Evolutionary conservation across 1,140 invertebrate genomes (phyloP), one percentile per base, ranked within the genome.

Genomic region (Drosophila triauraria): DNA sequence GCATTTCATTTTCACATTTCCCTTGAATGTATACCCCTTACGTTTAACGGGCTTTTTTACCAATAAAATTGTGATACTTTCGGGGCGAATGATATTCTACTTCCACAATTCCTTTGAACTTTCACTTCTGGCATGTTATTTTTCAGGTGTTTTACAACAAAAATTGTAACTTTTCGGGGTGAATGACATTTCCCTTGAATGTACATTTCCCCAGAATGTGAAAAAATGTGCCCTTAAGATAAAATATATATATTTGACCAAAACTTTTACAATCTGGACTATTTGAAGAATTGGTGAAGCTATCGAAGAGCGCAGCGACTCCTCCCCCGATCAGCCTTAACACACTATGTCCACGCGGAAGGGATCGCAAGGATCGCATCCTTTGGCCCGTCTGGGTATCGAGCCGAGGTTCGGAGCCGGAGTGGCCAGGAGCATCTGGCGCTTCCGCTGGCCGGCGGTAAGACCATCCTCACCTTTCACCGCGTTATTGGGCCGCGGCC

Each of bases 351-450:
- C 62, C 0, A n/a, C 17, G 38, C 78, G 50, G 53, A 6, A 30
- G n/a, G n/a, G 17, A 32, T 17, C n/a, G 46, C 43, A 53, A 2
- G 47, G 51, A 51, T 58, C 6, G 46, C 0, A 0, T 7, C 32
- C 42, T 5, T 56, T 70, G 23, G 72, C 64, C 0, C 51, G 59
- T 4, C 71, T 69, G 6, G 70, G 43, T 12, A 67, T 17, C 4
- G 32, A 9, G 2, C 1, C 9, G 10, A 35, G 0, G 10, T 10
- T 35, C 0, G 70, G 70, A 2, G n/a, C 6, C 0, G 63, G 38
- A 9, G 51, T 13, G 48, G 61, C 38, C 6, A 42, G 43, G 1
- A 84, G 57, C 1, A 46, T 32, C 1, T 46, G 32, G 2, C 54
- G 72, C 20, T 25, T 62, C 1, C 83, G 64, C 15, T 38, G 10